A percentile compares a stretch with the other conserved stretches of the same genome.
Evolutionary conservation across 2,113 vertebrate genomes (phyloP).

Genomic region (Muscicapa adusta): DNA sequence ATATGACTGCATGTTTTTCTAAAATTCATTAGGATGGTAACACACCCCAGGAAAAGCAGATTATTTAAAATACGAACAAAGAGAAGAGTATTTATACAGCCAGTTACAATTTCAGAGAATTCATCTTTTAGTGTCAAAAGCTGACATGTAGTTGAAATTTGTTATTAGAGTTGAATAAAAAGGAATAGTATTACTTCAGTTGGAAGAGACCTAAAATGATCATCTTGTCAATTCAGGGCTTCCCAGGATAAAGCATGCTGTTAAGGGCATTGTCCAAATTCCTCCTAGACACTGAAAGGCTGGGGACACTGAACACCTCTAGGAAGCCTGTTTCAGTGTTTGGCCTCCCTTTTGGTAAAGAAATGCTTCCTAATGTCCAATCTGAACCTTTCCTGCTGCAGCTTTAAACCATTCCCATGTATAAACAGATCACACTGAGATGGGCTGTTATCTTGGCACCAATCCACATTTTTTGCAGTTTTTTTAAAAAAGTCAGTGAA

Average conservation of each 20-base stretch:
- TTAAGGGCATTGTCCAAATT: neutral
- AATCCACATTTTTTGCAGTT: neutral
- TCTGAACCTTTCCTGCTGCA: neutral
- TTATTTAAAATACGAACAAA: neutral
- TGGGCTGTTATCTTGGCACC: neutral
- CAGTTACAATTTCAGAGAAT: neutral
- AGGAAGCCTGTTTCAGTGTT: neutral
- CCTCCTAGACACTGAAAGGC: neutral
- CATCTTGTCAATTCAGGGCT: neutral
- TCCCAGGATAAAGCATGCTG: neutral
- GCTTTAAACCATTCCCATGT: neutral
- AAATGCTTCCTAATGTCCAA: neutral
- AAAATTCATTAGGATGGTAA: neutral
- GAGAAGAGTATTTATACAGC: neutral
- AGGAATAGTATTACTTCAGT: neutral
- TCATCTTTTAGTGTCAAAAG: neutral
- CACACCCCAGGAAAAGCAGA: neutral
- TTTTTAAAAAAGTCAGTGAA: neutral
- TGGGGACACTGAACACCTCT: neutral
- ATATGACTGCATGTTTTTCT: neutral
- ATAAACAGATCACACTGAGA: neutral
- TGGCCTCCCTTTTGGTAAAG: fast-evolving
- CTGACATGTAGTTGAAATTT: neutral
- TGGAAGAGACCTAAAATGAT: neutral
- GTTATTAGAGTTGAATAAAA: neutral